Evolutionary conservation across 2,888 invertebrate genomes (phyloP), one percentile per base, ranked within the genome.

Genomic region (Drosophila fungiperda): DNA sequence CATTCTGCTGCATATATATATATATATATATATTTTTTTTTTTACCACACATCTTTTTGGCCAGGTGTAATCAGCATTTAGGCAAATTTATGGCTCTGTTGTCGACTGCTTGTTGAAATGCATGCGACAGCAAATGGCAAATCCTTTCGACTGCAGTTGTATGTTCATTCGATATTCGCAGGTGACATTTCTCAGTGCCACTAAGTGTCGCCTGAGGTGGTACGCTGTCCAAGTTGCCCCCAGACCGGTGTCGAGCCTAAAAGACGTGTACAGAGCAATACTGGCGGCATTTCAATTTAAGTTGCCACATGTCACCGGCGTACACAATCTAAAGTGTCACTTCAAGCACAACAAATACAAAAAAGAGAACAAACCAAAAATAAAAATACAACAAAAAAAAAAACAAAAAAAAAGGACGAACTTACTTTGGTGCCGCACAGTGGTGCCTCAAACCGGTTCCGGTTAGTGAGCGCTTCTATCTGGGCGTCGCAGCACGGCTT

Each of bases 281-380:
- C 80, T 86, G 77, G 83, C 86, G 76, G 90, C 89, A 78, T 89
- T 90, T 87, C 89, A 87, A 89, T 87, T 90, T 87, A 87, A 89
- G 77, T 81, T 89, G 87, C 87, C 86, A 90, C 89, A 90, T 90
- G 89, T 87, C 86, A 90, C 76, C 77, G 73, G 61, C 72, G 73
- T 75, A 79, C 80, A 86, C 76, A 83, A 90, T 80, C 83, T 89
- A 75, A 80, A 76, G 68, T 81, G 87, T 89, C 87, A 89, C 89
- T 87, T 74, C 54, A 87, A 80, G 65, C 68, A 48, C 52, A 48
- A 5, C 52, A 23, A 52, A 23, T 50, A n/a, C n/a, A n/a, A 60
- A 36, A 50, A 36, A 67, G 45, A 59, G 61, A 68, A 80, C 64
- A 50, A 59, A 23, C 45, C 23, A 45, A 45, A 45, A 45, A 45